Evolutionary conservation across 2,888 invertebrate genomes (phyloP).

Genomic region (Aricia artaxerxes): DNA sequence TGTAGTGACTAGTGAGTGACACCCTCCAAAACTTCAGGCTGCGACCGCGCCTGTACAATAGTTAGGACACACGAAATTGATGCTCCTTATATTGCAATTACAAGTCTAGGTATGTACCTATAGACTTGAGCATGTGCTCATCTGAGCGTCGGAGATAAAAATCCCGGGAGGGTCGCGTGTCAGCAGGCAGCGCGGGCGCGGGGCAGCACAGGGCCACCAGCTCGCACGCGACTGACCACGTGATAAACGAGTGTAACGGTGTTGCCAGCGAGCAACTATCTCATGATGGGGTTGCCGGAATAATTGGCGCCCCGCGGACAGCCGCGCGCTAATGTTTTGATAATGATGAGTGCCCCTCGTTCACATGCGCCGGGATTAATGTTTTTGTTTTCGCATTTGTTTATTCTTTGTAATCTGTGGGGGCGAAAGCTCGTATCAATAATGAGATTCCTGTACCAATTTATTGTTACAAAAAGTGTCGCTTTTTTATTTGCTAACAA

Average conservation of each 20-base stretch:
- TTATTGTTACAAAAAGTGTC: conserved; percentile 34
- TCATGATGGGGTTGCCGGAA: conserved; percentile 71
- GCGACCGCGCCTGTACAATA: too few relatives aligned
- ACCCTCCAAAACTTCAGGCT: too few relatives aligned
- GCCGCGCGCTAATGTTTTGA: conserved; percentile 73
- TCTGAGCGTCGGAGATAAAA: conserved; percentile 39
- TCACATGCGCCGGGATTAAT: conserved; percentile 53
- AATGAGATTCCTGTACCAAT: conserved; percentile 39
- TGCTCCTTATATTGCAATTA: conserved; percentile 37
- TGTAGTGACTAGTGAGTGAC: too few relatives aligned
- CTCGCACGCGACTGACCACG: conserved; percentile 59
- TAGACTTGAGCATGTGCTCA: conserved; percentile 34
- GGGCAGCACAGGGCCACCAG: conserved; percentile 12
- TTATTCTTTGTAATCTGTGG: conserved; percentile 49
- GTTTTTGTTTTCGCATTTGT: conserved; percentile 70
- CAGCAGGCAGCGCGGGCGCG: conserved; percentile 29
- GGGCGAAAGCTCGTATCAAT: conserved; percentile 53
- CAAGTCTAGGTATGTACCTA: conserved; percentile 37
- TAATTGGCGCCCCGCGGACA: conserved; percentile 78
- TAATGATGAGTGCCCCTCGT: conserved; percentile 72
- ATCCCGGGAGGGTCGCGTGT: conserved; percentile 46
- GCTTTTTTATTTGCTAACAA: conserved; percentile 27
- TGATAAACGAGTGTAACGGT: conserved; percentile 65
- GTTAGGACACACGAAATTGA: too few relatives aligned
- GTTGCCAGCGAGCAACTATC: conserved; percentile 66